Base-by-base conservation (phyloP, 2,797 vertebrate genomes). In the Taenioides sp. region DNA sequence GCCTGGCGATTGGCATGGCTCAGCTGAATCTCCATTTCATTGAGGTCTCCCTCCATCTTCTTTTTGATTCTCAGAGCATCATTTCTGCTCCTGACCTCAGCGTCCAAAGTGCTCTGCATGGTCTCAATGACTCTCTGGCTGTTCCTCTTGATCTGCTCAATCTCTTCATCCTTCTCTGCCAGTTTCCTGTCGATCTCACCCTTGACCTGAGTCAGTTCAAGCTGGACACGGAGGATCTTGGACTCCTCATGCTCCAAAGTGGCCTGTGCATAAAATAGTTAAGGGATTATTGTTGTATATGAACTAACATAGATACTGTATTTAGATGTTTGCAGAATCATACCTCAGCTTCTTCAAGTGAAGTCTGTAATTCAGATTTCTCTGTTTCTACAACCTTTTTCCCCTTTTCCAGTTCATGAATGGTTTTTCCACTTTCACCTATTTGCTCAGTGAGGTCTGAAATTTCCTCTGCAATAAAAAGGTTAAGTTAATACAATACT, bases 111-210 rank as follows among this genome's bases (percentile, higher is more conserved):
- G 70, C 60, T 96, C 84, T 97, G 96, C 93, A 94, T 92, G 67
- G 96, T 81, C 14, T 96, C 95, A 0, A 94, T 83, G 1, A 94
- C 85, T 58, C 94, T 91, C 88, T 96, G 96, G 81, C 93, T 94
- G 82, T 95, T 97, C 76, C 95, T 93, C 88, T 97, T 96, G 72
- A 97, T 90, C 86, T 96, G 95, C 1, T 97, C 95, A 0, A 96
- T 95, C 89, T 98, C 96, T 77, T 98, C 95, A 2, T 97, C 96
- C 84, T 97, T 98, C 89, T 97, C 96, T 5, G 94, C 89, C 25
- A 94, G 63, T 74, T 93, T 97, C 70, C 93, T 91, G 75, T 97
- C 96, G 28, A 97, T 81, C 71, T 97, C 96, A 37, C 91, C 83
- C 71, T 97, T 98, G n/a, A 96, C 74, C 74, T 97, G 96, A 75